Base-by-base conservation (phyloP, 2,888 invertebrate genomes). In the Drosophila vallismaia region DNA sequence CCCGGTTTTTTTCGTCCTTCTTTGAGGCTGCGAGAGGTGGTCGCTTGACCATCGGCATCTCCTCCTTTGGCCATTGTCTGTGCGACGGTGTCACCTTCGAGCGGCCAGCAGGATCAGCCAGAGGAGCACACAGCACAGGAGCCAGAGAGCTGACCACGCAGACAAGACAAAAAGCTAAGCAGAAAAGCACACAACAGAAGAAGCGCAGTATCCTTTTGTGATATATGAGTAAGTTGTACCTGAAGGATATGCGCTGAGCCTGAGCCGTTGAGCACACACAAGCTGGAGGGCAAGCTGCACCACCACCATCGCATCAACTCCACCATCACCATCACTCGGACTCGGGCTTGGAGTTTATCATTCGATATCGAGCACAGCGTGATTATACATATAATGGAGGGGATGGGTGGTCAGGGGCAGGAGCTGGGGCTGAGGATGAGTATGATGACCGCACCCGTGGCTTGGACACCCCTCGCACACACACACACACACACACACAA, bases 151-250 rank as follows among this genome's bases (percentile, higher is more conserved):
- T 75, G 69, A 67, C 70, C 70, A 42, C 55, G 63, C 58, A 69
- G 76, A 80, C 84, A 71, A 74, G 80, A 82, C 66, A 71, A 77
- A 79, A 74, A 77, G 75, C 76, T 86, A 88, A 89, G 81, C 80
- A 77, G 87, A 87, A 89, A 89, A 79, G 86, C 80, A 89, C 86
- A 88, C 81, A 71, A 57, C 48, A 44, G 72, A 48, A 46, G 69
- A 52, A 77, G 79, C 66, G 73, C 71, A 74, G 82, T 86, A 89
- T 89, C 82, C 87, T 85, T 88, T 79, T 88, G 82, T 90, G 90
- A 88, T 88, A 89, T 89, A 85, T 83, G 89, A 89, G 88, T 89
- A 89, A 85, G 86, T 88, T 86, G 88, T 89, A 89, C 88, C 89
- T 88, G 88, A 88, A 83, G 85, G 87, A 86, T 62, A 62, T 83